Conservation (phyloP, 1,140 invertebrate genomes). For the Meloidogyne floridensis region DNA sequence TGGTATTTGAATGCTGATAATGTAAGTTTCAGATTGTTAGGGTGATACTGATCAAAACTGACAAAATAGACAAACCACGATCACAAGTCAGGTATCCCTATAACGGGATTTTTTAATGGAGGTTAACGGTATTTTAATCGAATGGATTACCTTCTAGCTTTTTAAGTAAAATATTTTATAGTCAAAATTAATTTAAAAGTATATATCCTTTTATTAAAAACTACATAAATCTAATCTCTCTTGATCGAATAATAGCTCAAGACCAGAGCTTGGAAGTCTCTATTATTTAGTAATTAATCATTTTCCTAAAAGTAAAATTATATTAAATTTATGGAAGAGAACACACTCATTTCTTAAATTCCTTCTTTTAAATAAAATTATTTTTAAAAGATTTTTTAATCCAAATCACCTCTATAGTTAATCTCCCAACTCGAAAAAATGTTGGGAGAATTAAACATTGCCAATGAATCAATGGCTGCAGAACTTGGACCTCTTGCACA, state of each 20-base stretch:
- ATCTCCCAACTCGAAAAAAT: slow-evolving; percentile 59
- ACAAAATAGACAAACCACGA: too few relatives aligned
- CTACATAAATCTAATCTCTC: too few relatives aligned
- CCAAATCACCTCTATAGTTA: slow-evolving; percentile 37
- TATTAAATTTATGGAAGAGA: too few relatives aligned
- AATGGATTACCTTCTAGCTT: not conserved
- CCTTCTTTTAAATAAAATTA: not conserved
- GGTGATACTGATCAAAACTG: too few relatives aligned
- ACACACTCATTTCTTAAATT: not conserved
- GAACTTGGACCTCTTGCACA: slow-evolving; percentile 58
- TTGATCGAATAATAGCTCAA: too few relatives aligned
- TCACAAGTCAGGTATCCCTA: too few relatives aligned
- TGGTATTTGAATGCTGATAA: not conserved
- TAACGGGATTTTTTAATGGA: too few relatives aligned
- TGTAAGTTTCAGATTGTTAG: not conserved
- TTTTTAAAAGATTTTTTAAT: not conserved
- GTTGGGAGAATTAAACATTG: slow-evolving; percentile 46
- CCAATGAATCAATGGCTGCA: slow-evolving; percentile 59
- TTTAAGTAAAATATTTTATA: not conserved
- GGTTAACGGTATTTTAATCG: too few relatives aligned
- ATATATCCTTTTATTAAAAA: too few relatives aligned
- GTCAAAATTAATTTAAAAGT: not conserved
- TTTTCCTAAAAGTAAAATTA: too few relatives aligned
- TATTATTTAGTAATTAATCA: too few relatives aligned
- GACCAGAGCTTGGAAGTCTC: too few relatives aligned